Base-by-base conservation (phyloP, 2,888 invertebrate genomes). In the Hirtodrosophila histrioides region DNA sequence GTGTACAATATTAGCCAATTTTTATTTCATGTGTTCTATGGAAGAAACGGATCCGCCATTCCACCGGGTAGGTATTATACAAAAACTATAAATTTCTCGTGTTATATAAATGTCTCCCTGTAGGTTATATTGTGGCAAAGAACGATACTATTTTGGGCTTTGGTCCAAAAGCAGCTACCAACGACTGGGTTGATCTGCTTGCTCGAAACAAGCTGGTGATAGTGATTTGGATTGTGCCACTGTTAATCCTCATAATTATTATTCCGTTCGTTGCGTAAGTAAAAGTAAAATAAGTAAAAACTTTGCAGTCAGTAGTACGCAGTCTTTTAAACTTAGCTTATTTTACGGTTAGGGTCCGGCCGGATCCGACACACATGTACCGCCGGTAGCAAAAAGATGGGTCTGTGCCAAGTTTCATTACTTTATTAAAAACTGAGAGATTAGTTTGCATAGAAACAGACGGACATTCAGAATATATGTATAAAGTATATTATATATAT, bases 191-290 rank as follows among this genome's bases (percentile, higher is more conserved):
- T 50, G 90, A 91, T 51, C 80, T 93, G 51, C 69, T 93, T 23
- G 85, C 88, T 33, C 93, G 94, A 41, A 91, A 91, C 68, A 36
- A 36, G 2, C 87, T 90, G 88, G 94, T 94, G 0, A 92, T 96
- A 37, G 89, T 93, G 31, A 92, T 94, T 50, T 92, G 95, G 49
- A 91, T 94, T 10, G 84, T 93, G 11, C 88, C 94, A 5, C 93
- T 95, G 35, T 90, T 94, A 11, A 86, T 95, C 23, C 93, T 96
- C 55, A 93, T 94, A 40, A 92, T 96, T 49, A 90, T 95, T 61
- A 94, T 97, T 92, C 97, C 97, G 44, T 93, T 97, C 43, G 93
- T 95, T 63, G 97, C 97, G 92, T 94, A 77, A 90, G 90, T 89
- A 46, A 23, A 40, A 10, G 0, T 3, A 17, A 39, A 12, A 4